Conservation (phyloP, 1,140 invertebrate genomes). For the Drosophila neocordata region DNA sequence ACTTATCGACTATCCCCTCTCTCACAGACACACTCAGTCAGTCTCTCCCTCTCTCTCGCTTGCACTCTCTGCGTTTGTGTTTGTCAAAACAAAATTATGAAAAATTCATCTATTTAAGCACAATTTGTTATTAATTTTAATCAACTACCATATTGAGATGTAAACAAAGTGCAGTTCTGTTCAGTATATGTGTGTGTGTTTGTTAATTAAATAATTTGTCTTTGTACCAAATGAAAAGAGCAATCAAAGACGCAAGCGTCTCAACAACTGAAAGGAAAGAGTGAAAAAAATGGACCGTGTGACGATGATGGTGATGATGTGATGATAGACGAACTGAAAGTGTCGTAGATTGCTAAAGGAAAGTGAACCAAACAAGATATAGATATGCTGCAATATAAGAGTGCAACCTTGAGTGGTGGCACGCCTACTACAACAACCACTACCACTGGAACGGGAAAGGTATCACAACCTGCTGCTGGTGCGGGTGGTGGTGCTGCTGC, state of each 20-base stretch:
- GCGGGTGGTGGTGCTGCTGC: constrained; percentile 16
- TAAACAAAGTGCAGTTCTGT: constrained; percentile 16
- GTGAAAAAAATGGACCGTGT: constrained; percentile 15
- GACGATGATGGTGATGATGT: no score
- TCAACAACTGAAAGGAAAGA: constrained; percentile 3
- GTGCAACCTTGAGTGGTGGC: constrained; percentile 40
- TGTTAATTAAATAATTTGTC: background rate
- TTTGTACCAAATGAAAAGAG: background rate
- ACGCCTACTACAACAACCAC: constrained; percentile 37
- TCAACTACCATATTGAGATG: constrained; percentile 25
- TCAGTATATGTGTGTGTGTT: constrained; percentile 14
- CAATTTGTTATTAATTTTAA: constrained; percentile 13
- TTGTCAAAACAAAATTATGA: constrained; percentile 75
- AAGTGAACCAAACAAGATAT: background rate
- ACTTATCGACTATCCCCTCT: constrained; percentile 18
- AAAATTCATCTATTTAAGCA: constrained; percentile 50
- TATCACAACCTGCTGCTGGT: constrained; percentile 39
- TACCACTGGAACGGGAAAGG: constrained; percentile 36
- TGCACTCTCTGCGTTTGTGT: constrained; percentile 60
- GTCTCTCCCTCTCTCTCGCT: background rate
- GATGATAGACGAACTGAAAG: background rate
- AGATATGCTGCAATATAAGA: constrained; percentile 66
- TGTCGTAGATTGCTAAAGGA: background rate
- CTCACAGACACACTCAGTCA: background rate
- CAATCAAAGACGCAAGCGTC: constrained; percentile 6